A percentile compares a stretch with the other conserved stretches of the same genome.
phyloP scores from a whole-genome alignment of 2,113 vertebrate species.

The Eleginops maclovinus region DNA sequence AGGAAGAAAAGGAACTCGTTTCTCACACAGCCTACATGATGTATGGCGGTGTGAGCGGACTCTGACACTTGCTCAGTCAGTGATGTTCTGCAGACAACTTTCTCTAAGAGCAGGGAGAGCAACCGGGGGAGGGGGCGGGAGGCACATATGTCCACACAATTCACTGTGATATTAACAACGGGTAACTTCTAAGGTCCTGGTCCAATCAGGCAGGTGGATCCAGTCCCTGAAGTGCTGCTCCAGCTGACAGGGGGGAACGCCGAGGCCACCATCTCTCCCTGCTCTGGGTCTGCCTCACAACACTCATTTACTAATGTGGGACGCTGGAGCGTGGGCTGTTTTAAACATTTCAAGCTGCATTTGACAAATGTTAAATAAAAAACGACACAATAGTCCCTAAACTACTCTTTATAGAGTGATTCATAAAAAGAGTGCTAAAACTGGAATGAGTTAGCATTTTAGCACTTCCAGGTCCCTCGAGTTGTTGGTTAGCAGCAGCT shows the following conservation, averaged over 20 bases:
- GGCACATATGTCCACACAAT: conserved; percentile 43
- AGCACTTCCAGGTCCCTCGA: too few species aligned
- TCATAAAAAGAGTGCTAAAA: too few species aligned
- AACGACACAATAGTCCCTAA: neutral
- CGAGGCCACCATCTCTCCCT: neutral
- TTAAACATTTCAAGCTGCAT: too few species aligned
- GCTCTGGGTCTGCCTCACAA: conserved; percentile 15
- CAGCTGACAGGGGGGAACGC: conserved; percentile 21
- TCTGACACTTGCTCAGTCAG: conserved; percentile 49
- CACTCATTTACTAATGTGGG: neutral
- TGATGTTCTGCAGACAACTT: conserved; percentile 71
- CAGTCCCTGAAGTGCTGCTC: conserved; percentile 20
- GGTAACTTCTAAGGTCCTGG: conserved; percentile 50
- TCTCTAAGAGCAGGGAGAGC: neutral
- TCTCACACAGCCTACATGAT: conserved; percentile 54
- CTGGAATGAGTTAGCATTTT: too few species aligned
- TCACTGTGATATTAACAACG: conserved; percentile 68
- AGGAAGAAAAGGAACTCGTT: conserved; percentile 36
- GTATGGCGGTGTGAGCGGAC: conserved; percentile 43
- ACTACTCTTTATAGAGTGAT: neutral
- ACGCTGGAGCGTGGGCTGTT: neutral
- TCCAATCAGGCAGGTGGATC: conserved; percentile 57
- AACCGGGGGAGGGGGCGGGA: neutral
- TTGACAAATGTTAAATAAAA: neutral
- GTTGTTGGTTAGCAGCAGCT: too few species aligned